These are phyloP conservation scores for Coecobrya sp. DNA, from an alignment of 2,888 invertebrate species.

Conservation along the genomic window DNA sequence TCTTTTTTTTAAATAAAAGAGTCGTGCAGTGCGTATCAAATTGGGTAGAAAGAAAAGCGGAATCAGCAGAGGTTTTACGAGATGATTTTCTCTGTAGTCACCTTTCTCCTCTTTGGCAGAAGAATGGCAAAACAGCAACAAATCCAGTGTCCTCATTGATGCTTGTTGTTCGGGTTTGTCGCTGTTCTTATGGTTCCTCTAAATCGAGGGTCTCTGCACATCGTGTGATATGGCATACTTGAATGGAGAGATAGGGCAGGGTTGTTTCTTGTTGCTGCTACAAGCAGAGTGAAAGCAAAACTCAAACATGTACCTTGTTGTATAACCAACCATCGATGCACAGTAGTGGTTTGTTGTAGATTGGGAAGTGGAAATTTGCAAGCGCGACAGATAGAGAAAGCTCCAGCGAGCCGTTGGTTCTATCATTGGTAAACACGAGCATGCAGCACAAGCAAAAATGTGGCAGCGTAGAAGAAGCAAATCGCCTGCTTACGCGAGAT, in stretches of 20 bases:
- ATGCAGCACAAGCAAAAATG: constrained; percentile 13
- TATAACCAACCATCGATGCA: constrained; percentile 33
- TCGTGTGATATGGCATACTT: constrained; percentile 11
- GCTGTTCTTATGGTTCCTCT: neutral
- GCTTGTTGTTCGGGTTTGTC: constrained; percentile 63
- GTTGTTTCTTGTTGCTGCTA: constrained; percentile 47
- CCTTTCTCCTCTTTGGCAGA: constrained; percentile 60
- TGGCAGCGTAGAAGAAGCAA: neutral
- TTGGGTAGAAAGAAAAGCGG: constrained; percentile 31
- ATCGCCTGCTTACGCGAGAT: constrained; percentile 20
- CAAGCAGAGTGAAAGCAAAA: constrained; percentile 41
- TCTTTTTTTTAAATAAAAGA: constrained; percentile 23
- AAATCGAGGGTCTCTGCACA: constrained; percentile 9
- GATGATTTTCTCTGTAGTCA: constrained; percentile 68
- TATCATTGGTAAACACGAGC: neutral
- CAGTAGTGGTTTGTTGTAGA: neutral
- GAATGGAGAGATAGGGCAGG: constrained; percentile 25
- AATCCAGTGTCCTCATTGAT: constrained; percentile 27
- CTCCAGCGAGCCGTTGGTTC: neutral
- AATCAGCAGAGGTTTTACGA: constrained; percentile 51
- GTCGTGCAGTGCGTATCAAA: constrained; percentile 73
- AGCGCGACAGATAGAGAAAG: neutral
- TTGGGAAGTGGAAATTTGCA: constrained; percentile 6
- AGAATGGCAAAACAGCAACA: constrained; percentile 23
- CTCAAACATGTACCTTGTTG: constrained; percentile 24